Evolutionary conservation across 2,888 invertebrate species (phyloP).

Genomic region (Nemotelus nigrinus): DNA sequence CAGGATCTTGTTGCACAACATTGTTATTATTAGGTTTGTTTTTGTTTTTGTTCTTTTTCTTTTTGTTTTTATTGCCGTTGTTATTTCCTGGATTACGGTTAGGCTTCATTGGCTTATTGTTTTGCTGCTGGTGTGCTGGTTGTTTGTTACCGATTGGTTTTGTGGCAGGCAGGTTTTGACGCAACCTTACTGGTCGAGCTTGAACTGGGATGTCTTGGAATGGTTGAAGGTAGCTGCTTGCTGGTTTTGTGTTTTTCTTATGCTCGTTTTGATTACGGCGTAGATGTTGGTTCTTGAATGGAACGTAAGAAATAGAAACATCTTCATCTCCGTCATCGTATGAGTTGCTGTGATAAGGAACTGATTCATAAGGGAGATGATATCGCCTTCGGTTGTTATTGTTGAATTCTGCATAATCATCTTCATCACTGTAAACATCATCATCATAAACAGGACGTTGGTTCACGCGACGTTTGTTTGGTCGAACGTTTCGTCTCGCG

Average conservation of each 20-base stretch:
- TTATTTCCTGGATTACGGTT: conserved; percentile 1
- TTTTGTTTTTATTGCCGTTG: conserved; percentile 7
- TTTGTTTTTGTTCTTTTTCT: conserved; percentile 36
- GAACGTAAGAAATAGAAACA: conserved; percentile 46
- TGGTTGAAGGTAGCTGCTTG: conserved; percentile 33
- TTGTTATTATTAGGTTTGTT: not conserved
- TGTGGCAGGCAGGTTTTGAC: conserved; percentile 36
- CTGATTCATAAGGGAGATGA: conserved; percentile 15
- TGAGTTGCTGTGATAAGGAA: conserved; percentile 41
- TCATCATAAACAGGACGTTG: conserved; percentile 17
- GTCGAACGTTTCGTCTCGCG: not conserved
- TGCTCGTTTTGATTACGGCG: conserved; percentile 13
- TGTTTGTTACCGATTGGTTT: conserved; percentile 13
- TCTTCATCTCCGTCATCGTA: conserved; percentile 54
- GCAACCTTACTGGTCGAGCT: conserved; percentile 33
- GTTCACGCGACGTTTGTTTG: conserved; percentile 8
- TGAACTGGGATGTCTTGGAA: conserved; percentile 44
- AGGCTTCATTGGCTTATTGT: not conserved
- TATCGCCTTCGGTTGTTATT: conserved; percentile 37
- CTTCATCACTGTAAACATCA: conserved; percentile 24
- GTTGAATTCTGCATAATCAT: conserved; percentile 48
- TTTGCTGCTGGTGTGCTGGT: conserved; percentile 19
- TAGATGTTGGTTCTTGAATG: not conserved
- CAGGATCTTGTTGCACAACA: conserved; percentile 1
- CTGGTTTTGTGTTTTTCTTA: conserved; percentile 20